Percentiles rank a stretch among this genome's conserved stretches.
phyloP scores from a whole-genome alignment of 2,797 vertebrate species.

The Pithecia hirsuta region DNA sequence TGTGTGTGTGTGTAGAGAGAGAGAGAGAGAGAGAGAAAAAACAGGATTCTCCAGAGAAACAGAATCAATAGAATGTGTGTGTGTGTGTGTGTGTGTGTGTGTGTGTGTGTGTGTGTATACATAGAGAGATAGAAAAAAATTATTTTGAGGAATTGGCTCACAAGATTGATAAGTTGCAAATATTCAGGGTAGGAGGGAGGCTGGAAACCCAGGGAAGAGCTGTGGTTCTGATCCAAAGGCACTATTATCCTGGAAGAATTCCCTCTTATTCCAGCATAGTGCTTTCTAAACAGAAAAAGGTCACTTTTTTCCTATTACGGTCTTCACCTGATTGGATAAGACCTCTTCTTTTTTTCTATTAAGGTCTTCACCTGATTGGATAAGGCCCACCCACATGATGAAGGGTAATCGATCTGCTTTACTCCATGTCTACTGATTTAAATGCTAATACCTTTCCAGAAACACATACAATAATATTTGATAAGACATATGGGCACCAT shows the following conservation, averaged over 20 bases:
- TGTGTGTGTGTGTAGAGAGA: no score
- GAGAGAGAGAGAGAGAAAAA: background rate
- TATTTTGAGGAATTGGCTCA: background rate
- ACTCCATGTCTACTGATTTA: background rate
- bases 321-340: background rate
- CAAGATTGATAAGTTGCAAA: background rate
- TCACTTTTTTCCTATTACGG: background rate
- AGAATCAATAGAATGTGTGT: background rate
- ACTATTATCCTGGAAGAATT: background rate
- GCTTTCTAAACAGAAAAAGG: background rate
- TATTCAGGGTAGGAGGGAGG: background rate
- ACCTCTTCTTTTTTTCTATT: background rate
- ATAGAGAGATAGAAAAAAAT: background rate
- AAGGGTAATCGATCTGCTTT: background rate
- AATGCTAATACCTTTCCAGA: background rate
- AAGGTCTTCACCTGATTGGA: background rate
- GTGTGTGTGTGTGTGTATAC: rapidly evolving
- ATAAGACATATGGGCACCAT: background rate
- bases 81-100: rapidly evolving
- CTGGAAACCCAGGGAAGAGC: background rate
- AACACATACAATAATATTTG: background rate
- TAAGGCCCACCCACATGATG: background rate
- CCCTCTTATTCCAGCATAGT: background rate
- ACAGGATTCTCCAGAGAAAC: background rate
- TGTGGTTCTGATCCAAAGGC: background rate